phyloP scores from a whole-genome alignment of 1,140 invertebrate species.

The Drosophila micromelanica region DNA sequence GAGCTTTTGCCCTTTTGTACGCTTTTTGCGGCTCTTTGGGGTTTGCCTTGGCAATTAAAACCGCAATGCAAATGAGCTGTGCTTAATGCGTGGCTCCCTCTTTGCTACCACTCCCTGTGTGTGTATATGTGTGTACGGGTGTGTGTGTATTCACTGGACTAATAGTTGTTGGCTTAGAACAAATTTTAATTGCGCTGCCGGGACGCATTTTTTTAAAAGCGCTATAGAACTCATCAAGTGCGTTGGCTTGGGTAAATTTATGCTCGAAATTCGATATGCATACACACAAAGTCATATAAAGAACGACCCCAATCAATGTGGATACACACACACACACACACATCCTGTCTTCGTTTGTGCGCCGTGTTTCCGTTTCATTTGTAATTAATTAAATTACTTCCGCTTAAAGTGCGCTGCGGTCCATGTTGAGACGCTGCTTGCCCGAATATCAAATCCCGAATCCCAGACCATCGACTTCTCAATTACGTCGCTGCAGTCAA shows the following conservation, averaged over 20 bases:
- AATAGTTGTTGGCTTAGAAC: conserved; percentile 55
- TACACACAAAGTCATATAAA: conserved; percentile 4
- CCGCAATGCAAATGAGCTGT: conserved; percentile 81
- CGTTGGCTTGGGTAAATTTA: conserved; percentile 14
- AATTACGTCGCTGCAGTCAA: conserved; percentile 58
- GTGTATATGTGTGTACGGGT: conserved; percentile 25
- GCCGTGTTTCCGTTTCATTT: conserved; percentile 82
- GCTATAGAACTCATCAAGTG: conserved; percentile 39
- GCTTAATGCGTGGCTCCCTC: conserved; percentile 58
- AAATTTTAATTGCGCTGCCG: conserved; percentile 72
- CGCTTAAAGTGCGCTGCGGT: conserved; percentile 70
- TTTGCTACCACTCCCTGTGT: conserved; percentile 8
- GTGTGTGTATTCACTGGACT: conserved; percentile 23
- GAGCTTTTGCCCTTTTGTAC: conserved; percentile 10
- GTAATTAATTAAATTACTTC: conserved; percentile 84
- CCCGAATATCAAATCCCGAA: conserved; percentile 36
- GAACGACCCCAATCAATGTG: conserved; percentile 21
- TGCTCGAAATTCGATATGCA: conserved; percentile 37
- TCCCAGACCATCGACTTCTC: conserved; percentile 73
- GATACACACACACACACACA: conserved; percentile 11
- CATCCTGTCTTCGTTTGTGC: conserved; percentile 27
- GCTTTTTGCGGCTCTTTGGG: not conserved
- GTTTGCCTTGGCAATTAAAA: conserved; percentile 70
- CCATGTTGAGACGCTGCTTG: conserved; percentile 23
- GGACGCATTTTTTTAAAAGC: conserved; percentile 62